Percentiles rank a stretch among this genome's conserved stretches.
These are phyloP conservation scores for Salpingus planirostris DNA, from an alignment of 2,888 invertebrate species.

Conservation along the genomic window DNA sequence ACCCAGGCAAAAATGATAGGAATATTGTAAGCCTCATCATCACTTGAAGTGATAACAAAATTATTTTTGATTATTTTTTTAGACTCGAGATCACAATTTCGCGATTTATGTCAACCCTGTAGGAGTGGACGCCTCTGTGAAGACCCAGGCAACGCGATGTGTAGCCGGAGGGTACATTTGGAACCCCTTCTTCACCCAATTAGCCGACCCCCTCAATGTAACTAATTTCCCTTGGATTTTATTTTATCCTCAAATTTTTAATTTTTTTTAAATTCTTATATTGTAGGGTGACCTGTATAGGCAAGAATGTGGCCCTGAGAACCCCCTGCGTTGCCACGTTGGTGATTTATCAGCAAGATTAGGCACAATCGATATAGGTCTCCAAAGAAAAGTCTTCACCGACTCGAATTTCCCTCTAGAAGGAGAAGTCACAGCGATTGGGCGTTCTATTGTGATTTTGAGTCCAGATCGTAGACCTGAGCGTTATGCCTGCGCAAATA, in stretches of 20 bases:
- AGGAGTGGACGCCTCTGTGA: conserved; percentile 82
- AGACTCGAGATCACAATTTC: conserved; percentile 83
- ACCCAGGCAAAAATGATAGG: conserved; percentile 76
- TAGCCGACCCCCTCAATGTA: conserved; percentile 83
- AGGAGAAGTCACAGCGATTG: conserved; percentile 65
- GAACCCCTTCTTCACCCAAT: conserved; percentile 86
- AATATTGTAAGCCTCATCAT: conserved; percentile 53
- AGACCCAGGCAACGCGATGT: conserved; percentile 70
- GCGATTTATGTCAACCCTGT: conserved; percentile 86
- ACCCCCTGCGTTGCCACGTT: conserved; percentile 83
- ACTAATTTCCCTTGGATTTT: too few relatives aligned
- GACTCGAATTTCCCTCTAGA: conserved; percentile 86
- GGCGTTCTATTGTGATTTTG: conserved; percentile 77
- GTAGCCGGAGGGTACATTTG: conserved; percentile 86
- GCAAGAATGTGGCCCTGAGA: conserved; percentile 79
- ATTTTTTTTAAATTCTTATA: too few relatives aligned
- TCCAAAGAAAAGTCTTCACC: conserved; percentile 64
- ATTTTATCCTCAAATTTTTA: conserved; percentile 2
- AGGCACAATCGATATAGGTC: conserved; percentile 75
- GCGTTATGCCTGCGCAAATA: conserved; percentile 82
- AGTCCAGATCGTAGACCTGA: conserved; percentile 62
- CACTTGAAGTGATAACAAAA: too few relatives aligned
- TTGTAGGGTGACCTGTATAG: conserved; percentile 70
- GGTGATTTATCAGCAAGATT: conserved; percentile 82
- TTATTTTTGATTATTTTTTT: conserved; percentile 28